Percentiles rank a stretch among this genome's conserved stretches.
Conservation (phyloP, 2,888 invertebrate species). For the Trissolcus brochymenae region DNA sequence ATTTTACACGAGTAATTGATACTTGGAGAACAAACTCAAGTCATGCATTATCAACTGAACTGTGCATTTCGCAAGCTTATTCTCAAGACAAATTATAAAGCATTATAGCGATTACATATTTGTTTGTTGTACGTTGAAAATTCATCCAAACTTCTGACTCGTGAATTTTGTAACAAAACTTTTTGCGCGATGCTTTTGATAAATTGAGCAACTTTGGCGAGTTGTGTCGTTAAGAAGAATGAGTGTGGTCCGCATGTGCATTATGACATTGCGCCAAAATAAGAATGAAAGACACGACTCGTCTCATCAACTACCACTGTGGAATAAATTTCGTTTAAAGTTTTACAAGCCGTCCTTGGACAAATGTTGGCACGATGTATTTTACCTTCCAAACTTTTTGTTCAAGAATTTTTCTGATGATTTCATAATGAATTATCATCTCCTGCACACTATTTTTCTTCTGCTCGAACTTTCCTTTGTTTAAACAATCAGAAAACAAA, state of each 20-base stretch:
- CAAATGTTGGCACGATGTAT: slow-evolving; percentile 40
- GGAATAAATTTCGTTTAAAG: slow-evolving; percentile 47
- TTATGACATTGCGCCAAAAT: slow-evolving; percentile 19
- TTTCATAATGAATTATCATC: slow-evolving; percentile 3
- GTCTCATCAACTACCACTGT: slow-evolving; percentile 46
- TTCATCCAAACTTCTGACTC: slow-evolving; percentile 31
- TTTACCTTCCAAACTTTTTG: slow-evolving; percentile 9
- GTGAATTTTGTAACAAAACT: slow-evolving; percentile 48
- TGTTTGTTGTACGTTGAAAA: slow-evolving; percentile 42
- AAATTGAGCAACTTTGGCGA: slow-evolving; percentile 48
- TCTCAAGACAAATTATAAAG: slow-evolving; percentile 20
- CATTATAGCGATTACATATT: slow-evolving; percentile 30
- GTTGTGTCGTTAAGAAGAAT: slow-evolving; percentile 54
- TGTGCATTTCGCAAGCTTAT: slow-evolving; percentile 18
- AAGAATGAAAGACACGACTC: slow-evolving; percentile 10
- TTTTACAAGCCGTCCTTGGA: slow-evolving; percentile 40
- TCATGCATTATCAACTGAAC: slow-evolving; percentile 47
- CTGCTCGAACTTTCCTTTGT: not conserved
- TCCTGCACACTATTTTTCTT: not conserved
- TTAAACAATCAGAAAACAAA: not conserved
- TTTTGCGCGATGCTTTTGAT: slow-evolving; percentile 41
- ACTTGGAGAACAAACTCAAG: slow-evolving; percentile 1
- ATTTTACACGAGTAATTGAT: slow-evolving; percentile 34
- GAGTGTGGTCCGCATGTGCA: slow-evolving; percentile 52
- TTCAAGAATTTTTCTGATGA: slow-evolving; percentile 12